phyloP scores from a whole-genome alignment of 2,888 invertebrate genomes.

The Oligia latruncula region DNA sequence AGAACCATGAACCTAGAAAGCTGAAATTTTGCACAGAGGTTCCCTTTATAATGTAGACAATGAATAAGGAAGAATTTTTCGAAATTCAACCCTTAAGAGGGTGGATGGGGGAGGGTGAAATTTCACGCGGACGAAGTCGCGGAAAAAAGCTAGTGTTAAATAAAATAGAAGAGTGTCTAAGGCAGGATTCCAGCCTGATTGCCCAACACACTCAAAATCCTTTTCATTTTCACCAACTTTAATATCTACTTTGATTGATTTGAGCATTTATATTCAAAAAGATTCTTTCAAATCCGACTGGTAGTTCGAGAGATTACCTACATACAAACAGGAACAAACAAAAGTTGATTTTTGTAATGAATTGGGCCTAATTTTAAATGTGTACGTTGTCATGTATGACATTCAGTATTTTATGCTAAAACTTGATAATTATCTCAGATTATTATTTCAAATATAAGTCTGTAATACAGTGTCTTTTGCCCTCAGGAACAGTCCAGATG shows the following conservation, averaged over 20 bases:
- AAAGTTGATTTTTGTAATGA: not conserved
- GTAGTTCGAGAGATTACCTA: no score
- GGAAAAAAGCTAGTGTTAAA: not conserved
- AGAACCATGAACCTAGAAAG: no score
- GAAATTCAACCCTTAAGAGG: no score
- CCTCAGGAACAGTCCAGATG: constrained; percentile 90
- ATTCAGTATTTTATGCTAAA: not conserved
- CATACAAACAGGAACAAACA: no score
- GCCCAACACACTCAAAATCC: not conserved
- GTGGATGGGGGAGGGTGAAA: no score
- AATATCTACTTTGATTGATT: not conserved
- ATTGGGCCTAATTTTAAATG: not conserved
- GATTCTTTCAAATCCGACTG: no score
- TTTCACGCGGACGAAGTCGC: no score
- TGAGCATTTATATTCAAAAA: not conserved
- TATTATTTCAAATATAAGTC: not conserved
- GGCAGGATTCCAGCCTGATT: not conserved
- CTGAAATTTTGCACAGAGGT: no score
- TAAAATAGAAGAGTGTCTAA: not conserved
- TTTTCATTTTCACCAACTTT: not conserved
- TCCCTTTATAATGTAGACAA: no score
- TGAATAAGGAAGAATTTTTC: no score
- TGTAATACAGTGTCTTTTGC: not conserved
- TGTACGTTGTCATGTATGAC: not conserved
- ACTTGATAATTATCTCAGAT: not conserved